Evolutionary conservation across 2,797 vertebrate species (phyloP).

Genomic region (Gobionotothen gibberifrons): DNA sequence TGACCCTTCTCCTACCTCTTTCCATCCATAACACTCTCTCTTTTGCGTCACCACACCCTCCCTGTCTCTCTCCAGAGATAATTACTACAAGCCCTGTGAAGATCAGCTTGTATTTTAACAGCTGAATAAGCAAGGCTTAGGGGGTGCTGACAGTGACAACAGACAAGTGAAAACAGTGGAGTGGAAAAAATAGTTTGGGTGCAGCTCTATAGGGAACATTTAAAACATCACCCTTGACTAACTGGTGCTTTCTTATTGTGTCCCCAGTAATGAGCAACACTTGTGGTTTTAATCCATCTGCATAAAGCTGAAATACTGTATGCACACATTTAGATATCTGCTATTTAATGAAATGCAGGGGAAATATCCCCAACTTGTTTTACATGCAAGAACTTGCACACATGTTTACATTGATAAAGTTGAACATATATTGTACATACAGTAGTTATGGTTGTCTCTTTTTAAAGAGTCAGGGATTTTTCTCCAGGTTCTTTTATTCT

Average conservation of each 20-base stretch:
- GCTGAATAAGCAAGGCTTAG: conserved; percentile 76
- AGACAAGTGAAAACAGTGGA: conserved; percentile 54
- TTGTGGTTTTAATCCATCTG: conserved; percentile 15
- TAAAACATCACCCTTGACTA: conserved; percentile 22
- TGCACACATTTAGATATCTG: conserved; percentile 5
- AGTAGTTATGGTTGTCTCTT: neutral
- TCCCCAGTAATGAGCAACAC: conserved; percentile 14
- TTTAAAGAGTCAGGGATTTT: neutral
- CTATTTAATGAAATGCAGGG: conserved; percentile 6
- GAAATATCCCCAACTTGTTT: neutral
- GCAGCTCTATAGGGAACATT: conserved; percentile 40
- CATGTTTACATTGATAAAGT: neutral
- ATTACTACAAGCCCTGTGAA: conserved; percentile 79
- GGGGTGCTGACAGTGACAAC: conserved; percentile 70
- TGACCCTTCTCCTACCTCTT: conserved; percentile 58
- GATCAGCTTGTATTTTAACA: conserved; percentile 83
- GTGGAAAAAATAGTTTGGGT: conserved; percentile 52
- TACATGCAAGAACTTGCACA: neutral
- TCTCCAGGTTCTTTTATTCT: neutral
- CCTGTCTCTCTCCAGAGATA: conserved; percentile 66
- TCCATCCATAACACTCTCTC: conserved; percentile 49
- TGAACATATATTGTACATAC: neutral
- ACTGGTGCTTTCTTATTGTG: conserved; percentile 20
- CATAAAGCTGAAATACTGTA: neutral
- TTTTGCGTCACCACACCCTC: conserved; percentile 26